These are phyloP conservation scores for Pollachius pollachius DNA, from an alignment of 2,113 vertebrate genomes.

Conservation along the genomic window DNA sequence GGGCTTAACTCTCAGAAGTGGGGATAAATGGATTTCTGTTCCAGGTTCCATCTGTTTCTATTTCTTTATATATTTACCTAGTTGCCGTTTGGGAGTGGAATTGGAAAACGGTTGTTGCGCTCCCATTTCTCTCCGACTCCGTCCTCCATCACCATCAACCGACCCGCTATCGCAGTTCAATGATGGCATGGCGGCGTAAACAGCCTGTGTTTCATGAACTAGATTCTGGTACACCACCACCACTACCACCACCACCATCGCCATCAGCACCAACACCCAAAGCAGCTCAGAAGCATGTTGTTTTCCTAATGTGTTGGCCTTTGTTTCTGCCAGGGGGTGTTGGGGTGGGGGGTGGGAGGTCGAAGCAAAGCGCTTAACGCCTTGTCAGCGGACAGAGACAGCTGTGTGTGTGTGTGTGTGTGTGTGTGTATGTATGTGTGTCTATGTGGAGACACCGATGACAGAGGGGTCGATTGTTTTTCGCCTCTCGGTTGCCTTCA, in stretches of 20 bases:
- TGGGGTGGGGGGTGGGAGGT: conserved; percentile 7
- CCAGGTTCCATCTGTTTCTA: conserved; percentile 56
- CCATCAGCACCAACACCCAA: neutral
- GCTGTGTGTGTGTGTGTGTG: conserved; percentile 25
- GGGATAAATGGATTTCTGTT: conserved; percentile 65
- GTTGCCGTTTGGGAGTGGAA: conserved; percentile 60
- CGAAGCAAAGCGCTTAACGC: conserved; percentile 14
- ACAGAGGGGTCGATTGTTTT: conserved; percentile 22
- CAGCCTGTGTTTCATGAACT: no score
- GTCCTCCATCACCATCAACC: conserved; percentile 12
- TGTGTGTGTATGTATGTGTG: neutral
- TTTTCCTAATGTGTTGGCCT: neutral
- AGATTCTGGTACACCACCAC: neutral
- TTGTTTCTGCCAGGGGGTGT: neutral
- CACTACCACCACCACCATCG: neutral
- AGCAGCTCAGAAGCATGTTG: neutral
- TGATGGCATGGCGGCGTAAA: no score
- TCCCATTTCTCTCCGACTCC: conserved; percentile 44
- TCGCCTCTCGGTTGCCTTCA: conserved; percentile 23
- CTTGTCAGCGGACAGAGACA: conserved; percentile 23
- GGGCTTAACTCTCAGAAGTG: conserved; percentile 60
- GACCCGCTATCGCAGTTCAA: no score
- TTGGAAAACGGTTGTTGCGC: conserved; percentile 34
- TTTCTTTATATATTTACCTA: conserved; percentile 22
- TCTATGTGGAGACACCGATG: conserved; percentile 29